A percentile compares a stretch with the other conserved stretches of the same genome.
These are phyloP conservation scores for Plebejus argus DNA, from an alignment of 2,888 invertebrate species.

Conservation along the genomic window DNA sequence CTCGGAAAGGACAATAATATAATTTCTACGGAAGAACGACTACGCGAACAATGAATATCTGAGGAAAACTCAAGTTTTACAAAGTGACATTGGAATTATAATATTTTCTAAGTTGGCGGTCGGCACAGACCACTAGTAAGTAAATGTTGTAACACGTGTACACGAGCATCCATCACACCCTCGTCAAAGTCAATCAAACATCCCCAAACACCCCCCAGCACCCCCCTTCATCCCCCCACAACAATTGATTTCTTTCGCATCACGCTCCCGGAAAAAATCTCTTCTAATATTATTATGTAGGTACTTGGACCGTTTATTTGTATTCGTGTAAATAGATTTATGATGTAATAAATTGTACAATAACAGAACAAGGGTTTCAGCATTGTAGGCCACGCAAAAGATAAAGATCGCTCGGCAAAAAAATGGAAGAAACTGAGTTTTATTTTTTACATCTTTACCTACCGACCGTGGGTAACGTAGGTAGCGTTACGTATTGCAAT, in stretches of 20 bases:
- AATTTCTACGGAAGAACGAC: too few species aligned
- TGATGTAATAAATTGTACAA: background rate
- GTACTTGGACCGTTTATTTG: background rate
- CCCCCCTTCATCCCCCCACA: background rate
- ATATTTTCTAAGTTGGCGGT: background rate
- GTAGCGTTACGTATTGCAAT: too few species aligned
- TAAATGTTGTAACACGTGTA: slow-evolving; percentile 12
- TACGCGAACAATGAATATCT: too few species aligned
- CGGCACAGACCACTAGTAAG: background rate
- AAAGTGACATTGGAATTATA: too few species aligned
- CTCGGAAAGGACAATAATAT: too few species aligned
- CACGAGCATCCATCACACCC: slow-evolving; percentile 17
- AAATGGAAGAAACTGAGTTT: too few species aligned
- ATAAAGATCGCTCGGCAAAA: too few species aligned
- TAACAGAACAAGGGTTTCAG: background rate
- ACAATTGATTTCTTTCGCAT: slow-evolving; percentile 10
- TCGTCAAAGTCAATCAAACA: slow-evolving; percentile 20
- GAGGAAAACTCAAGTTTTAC: too few species aligned
- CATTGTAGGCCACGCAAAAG: background rate
- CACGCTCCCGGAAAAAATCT: background rate
- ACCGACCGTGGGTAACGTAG: too few species aligned
- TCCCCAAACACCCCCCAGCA: background rate
- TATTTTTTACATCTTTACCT: too few species aligned
- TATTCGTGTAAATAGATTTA: background rate
- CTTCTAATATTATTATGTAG: background rate